Evolutionary conservation across 2,888 invertebrate species (phyloP).

Genomic region (Thumatha senex): DNA sequence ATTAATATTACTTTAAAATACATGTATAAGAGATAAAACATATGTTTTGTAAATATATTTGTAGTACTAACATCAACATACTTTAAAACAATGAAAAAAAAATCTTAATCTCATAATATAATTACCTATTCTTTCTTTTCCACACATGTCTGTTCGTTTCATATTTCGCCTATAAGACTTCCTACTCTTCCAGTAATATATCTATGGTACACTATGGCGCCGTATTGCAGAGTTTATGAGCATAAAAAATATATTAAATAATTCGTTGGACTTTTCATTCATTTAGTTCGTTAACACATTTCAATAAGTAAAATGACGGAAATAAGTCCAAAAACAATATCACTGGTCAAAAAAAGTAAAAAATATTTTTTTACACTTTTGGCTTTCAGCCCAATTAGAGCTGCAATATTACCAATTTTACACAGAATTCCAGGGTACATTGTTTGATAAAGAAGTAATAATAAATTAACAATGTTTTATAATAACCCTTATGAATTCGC

Average conservation of each 20-base stretch:
- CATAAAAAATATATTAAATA: constrained; percentile 18
- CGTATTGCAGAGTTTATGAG: constrained; percentile 30
- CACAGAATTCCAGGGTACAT: constrained; percentile 14
- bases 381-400: too few relatives aligned
- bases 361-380: too few relatives aligned
- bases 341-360: constrained; percentile 23
- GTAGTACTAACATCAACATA: too few relatives aligned
- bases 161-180: background rate
- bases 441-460: constrained; percentile 27
- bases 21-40: too few relatives aligned
- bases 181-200: constrained; percentile 1
- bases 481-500: too few relatives aligned
- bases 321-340: constrained; percentile 21
- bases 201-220: background rate
- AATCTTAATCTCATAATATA: too few relatives aligned
- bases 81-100: too few relatives aligned
- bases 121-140: too few relatives aligned
- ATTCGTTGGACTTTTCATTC: too few relatives aligned
- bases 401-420: constrained; percentile 26
- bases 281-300: background rate
- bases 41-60: too few relatives aligned
- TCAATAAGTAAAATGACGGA: background rate
- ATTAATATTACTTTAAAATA: too few relatives aligned
- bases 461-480: constrained; percentile 17
- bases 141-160: too few relatives aligned